Evolutionary conservation across 2,888 invertebrate species (phyloP).

Genomic region (Leuctra nigra): DNA sequence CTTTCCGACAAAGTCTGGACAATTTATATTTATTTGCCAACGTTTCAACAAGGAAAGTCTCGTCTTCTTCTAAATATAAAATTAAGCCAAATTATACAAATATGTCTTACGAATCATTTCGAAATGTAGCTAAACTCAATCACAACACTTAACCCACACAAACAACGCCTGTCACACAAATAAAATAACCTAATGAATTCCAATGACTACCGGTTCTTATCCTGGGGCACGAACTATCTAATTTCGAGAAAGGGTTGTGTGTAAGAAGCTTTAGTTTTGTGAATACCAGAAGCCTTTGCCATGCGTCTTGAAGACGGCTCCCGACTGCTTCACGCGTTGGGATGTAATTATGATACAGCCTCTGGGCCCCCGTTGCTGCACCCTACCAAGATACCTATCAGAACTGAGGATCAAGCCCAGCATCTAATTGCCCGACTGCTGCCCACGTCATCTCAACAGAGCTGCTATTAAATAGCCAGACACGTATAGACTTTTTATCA

Average conservation of each 20-base stretch:
- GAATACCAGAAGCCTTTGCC: background rate
- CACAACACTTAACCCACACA: constrained; percentile 1
- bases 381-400: constrained; percentile 9
- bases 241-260: background rate
- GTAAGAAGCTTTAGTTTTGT: background rate
- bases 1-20: too few relatives aligned
- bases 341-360: background rate
- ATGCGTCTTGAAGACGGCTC: background rate
- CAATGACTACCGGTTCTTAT: background rate
- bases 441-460: background rate
- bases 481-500: constrained; percentile 10
- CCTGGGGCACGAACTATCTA: background rate
- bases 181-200: constrained; percentile 2
- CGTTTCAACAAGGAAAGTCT: too few relatives aligned
- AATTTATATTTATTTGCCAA: too few relatives aligned
- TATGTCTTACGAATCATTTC: too few relatives aligned
- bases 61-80: too few relatives aligned
- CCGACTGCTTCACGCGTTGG: constrained; percentile 6
- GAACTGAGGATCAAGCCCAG: background rate
- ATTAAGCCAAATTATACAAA: too few relatives aligned
- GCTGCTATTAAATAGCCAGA: constrained; percentile 4
- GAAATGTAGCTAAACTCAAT: too few relatives aligned
- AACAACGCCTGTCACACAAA: background rate
- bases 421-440: background rate
- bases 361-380: background rate